Evolutionary conservation across 2,888 invertebrate genomes (phyloP), one percentile per base, ranked within the genome.

Genomic region (Ormyrus thymus): DNA sequence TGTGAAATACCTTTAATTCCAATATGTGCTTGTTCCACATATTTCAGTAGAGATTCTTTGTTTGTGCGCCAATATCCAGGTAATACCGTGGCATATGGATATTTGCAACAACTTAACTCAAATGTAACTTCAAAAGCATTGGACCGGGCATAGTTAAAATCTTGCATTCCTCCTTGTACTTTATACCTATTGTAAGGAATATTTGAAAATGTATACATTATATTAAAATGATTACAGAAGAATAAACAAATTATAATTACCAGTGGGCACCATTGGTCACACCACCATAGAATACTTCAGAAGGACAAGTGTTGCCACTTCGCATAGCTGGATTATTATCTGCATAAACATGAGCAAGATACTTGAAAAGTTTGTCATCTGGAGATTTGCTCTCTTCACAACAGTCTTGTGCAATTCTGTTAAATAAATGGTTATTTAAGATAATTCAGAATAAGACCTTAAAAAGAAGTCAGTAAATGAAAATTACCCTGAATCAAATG

Each of bases 71-170:
- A 99, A 91, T 95, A 96, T 3, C 90, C 87, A 0, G 94, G 92
- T 85, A 99, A 90, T n/a, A 93, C 92, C 0, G 90, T 90, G 0
- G 95, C 94, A 0, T 86, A 81, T 0, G 99, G 99, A 90, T 93
- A 99, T 91, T 99, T 99, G 91, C 96, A 96, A 91, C 99, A 99
- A 61, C 97, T 97, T 85, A 99, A 90, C 89, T 99, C 99, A 86
- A 99, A 94, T 0, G 99, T 99, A 77, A 99, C 94, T 90, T 99
- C 99, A 89, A 98, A 97, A 88, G 98, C 97, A 91, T 98, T 99
- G 2, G 97, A 97, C 87, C 95, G 94, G 5, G 96, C 93, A 90
- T 99, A 99, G 91, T 99, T 99, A 92, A 97, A 99, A 91, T 99
- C 99, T 91, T 97, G 97, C 99, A 99, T 99, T 61, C 99, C 99